phyloP scores from a whole-genome alignment of 2,113 vertebrate species.

The Craseonycteris thonglongyai region DNA sequence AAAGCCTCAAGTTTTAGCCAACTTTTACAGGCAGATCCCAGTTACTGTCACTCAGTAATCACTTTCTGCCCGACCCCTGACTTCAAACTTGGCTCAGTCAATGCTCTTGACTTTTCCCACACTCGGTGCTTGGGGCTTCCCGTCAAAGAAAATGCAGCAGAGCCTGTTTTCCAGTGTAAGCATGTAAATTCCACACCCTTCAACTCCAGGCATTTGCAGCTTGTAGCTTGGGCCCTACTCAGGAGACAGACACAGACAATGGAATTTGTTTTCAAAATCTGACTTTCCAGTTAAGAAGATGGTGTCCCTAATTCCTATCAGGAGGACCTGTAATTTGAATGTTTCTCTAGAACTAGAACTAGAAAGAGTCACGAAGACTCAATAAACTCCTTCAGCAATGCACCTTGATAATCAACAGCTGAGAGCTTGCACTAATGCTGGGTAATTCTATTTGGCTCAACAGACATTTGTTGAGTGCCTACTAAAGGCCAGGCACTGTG shows the following conservation, averaged over 20 bases:
- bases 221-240: neutral
- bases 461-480: constrained; percentile 37
- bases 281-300: neutral
- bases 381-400: neutral
- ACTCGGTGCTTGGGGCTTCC: neutral
- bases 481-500: constrained; percentile 27
- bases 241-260: neutral
- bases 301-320: neutral
- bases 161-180: constrained; percentile 16
- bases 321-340: neutral
- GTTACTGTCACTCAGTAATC: constrained; percentile 24
- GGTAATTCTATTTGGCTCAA: constrained; percentile 42
- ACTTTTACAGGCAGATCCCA: constrained; percentile 29
- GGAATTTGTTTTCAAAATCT: constrained; percentile 24
- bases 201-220: neutral
- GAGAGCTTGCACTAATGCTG: constrained; percentile 9
- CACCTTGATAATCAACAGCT: neutral
- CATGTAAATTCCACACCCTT: neutral
- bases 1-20: constrained; percentile 35
- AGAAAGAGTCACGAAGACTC: neutral
- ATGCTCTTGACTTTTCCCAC: constrained; percentile 43
- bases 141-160: constrained; percentile 23
- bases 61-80: constrained; percentile 6
- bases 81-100: constrained; percentile 23
- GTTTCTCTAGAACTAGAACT: neutral